Conservation (phyloP, 2,797 vertebrate species). For the Melanotaenia nigrans region DNA sequence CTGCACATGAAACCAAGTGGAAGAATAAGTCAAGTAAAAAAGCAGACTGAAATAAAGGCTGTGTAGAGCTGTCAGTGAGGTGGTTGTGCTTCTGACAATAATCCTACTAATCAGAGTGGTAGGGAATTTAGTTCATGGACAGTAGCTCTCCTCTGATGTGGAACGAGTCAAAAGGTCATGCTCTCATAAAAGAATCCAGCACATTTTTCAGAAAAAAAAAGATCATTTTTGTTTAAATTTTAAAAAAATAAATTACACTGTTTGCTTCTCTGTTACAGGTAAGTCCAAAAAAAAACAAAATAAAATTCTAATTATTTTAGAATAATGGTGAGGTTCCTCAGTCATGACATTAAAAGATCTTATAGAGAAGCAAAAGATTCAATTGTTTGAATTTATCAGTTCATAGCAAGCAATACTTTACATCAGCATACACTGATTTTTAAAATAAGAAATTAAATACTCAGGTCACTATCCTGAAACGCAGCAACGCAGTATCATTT, state of each 20-base stretch:
- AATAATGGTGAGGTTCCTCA: background rate
- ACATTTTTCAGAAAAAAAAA: background rate
- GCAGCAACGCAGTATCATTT: conserved; percentile 49
- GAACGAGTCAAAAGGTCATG: conserved; percentile 38
- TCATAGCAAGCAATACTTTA: background rate
- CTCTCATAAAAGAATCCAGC: conserved; percentile 23
- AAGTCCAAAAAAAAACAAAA: background rate
- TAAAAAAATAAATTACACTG: background rate
- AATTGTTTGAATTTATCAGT: conserved; percentile 16
- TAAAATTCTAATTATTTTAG: background rate
- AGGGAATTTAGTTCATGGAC: conserved; percentile 29
- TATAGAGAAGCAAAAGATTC: background rate
- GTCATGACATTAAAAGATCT: background rate
- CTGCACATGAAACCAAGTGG: conserved; percentile 7
- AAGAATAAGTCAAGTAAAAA: conserved; percentile 12
- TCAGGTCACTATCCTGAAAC: conserved; percentile 43
- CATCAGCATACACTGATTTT: conserved; percentile 35
- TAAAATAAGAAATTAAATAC: conserved; percentile 38
- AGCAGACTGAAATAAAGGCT: conserved; percentile 16
- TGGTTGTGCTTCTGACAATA: conserved; percentile 57
- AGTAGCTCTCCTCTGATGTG: conserved; percentile 26
- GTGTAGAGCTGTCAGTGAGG: conserved; percentile 55
- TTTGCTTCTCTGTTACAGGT: background rate
- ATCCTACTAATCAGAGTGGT: conserved; percentile 70
- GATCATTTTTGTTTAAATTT: background rate